A percentile compares a stretch with the other conserved stretches of the same genome.
phyloP scores from a whole-genome alignment of 2,888 invertebrate genomes.

The Drosophila picticornis region DNA sequence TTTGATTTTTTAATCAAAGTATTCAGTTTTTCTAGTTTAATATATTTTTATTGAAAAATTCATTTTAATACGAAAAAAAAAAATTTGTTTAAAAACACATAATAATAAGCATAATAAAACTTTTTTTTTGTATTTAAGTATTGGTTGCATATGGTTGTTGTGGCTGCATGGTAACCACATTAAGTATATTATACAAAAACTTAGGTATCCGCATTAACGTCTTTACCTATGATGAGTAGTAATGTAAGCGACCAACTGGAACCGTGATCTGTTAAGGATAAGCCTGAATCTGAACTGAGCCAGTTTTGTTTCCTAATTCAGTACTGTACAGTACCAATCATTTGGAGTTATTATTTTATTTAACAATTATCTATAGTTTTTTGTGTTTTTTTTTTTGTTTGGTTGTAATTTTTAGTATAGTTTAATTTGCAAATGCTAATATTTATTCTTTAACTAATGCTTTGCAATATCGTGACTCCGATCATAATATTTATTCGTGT shows the following conservation, averaged over 20 bases:
- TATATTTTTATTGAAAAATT: slow-evolving; percentile 24
- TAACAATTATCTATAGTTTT: slow-evolving; percentile 61
- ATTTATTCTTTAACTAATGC: slow-evolving; percentile 52
- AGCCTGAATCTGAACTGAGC: slow-evolving; percentile 2
- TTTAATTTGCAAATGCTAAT: slow-evolving; percentile 48
- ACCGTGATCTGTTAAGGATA: slow-evolving; percentile 1
- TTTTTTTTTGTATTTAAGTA: slow-evolving; percentile 20
- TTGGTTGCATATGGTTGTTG: slow-evolving; percentile 7
- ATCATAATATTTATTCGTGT: slow-evolving; percentile 27
- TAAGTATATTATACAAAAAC: slow-evolving; percentile 10
- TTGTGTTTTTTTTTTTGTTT: slow-evolving; percentile 7
- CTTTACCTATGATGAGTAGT: slow-evolving; percentile 11
- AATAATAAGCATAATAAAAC: slow-evolving; percentile 30
- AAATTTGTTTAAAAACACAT: slow-evolving; percentile 19
- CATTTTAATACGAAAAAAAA: slow-evolving; percentile 43
- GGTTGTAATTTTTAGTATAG: slow-evolving; percentile 21
- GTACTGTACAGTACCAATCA: slow-evolving; percentile 24
- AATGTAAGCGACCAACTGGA: slow-evolving; percentile 2
- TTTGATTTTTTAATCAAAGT: not conserved
- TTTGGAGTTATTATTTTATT: slow-evolving; percentile 31
- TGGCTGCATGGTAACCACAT: slow-evolving; percentile 1
- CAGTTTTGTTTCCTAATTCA: slow-evolving; percentile 5
- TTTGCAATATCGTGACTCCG: slow-evolving; percentile 36
- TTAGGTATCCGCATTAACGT: slow-evolving; percentile 18
- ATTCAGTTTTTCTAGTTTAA: slow-evolving; percentile 10